These are phyloP conservation scores for Lemur catta DNA, from an alignment of 2,797 vertebrate genomes.

Conservation along the genomic window DNA sequence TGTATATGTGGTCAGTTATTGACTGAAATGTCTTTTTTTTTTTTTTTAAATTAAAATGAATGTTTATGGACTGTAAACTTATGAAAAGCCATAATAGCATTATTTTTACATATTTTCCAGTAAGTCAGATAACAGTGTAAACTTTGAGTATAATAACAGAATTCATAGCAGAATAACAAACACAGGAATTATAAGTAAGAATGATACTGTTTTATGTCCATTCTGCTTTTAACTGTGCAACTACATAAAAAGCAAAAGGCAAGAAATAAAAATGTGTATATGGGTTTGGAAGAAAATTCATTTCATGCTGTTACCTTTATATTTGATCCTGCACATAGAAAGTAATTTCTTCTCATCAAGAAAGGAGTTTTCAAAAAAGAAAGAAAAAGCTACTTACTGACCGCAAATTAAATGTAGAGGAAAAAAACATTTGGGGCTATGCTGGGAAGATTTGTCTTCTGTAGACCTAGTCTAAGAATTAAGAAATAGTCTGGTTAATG, in stretches of 20 bases:
- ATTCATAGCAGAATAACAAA: neutral
- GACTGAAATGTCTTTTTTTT: neutral
- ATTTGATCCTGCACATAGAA: neutral
- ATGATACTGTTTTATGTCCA: neutral
- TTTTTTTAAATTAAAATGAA: neutral
- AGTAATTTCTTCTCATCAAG: neutral
- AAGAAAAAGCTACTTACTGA: neutral
- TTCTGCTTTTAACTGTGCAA: neutral
- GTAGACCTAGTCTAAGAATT: neutral
- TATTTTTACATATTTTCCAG: neutral
- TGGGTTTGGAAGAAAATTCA: neutral
- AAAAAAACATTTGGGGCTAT: neutral
- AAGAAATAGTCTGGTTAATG: neutral
- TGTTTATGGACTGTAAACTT: neutral
- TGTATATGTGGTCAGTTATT: neutral
- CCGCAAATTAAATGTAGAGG: neutral
- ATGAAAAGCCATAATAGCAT: neutral
- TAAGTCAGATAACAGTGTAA: neutral
- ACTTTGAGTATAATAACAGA: neutral
- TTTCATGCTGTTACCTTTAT: neutral
- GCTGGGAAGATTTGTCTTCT: neutral
- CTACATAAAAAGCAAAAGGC: neutral
- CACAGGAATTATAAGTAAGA: neutral
- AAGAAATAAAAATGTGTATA: neutral
- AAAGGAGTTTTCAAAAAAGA: neutral